Conservation (phyloP, 2,113 vertebrate genomes). For the Rhea pennata region DNA sequence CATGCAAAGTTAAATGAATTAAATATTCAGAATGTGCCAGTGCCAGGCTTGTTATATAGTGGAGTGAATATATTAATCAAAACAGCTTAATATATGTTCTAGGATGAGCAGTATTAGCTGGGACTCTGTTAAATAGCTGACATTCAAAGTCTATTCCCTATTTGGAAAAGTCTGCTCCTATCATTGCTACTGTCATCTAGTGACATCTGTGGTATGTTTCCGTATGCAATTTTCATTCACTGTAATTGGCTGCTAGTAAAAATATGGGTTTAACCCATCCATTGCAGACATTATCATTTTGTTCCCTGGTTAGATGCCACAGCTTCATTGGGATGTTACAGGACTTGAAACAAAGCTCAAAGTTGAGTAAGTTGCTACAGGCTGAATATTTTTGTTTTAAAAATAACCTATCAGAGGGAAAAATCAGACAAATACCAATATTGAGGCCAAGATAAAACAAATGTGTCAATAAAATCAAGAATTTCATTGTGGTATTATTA, state of each 20-base stretch:
- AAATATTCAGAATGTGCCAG: conserved; percentile 29
- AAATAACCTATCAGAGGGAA: neutral
- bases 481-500: neutral
- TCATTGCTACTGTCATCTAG: neutral
- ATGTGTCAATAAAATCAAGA: neutral
- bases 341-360: neutral
- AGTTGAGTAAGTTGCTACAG: neutral
- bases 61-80: conserved; percentile 56
- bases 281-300: conserved; percentile 40
- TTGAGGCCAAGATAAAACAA: neutral
- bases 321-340: neutral
- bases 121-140: conserved; percentile 20
- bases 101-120: conserved; percentile 23
- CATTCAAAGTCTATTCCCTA: conserved; percentile 35
- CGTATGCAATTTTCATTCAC: conserved; percentile 10
- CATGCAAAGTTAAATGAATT: conserved; percentile 38
- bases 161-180: conserved; percentile 7
- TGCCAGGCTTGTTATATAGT: conserved; percentile 21
- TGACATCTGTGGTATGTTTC: neutral
- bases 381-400: neutral
- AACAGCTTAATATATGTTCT: conserved; percentile 41
- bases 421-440: neutral
- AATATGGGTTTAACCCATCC: conserved; percentile 29
- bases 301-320: neutral
- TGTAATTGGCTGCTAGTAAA: conserved; percentile 43